A percentile compares a stretch with the other conserved stretches of the same genome.
These are phyloP conservation scores for Belonocnema kinseyi DNA, from an alignment of 1,140 invertebrate species.

Conservation along the genomic window DNA sequence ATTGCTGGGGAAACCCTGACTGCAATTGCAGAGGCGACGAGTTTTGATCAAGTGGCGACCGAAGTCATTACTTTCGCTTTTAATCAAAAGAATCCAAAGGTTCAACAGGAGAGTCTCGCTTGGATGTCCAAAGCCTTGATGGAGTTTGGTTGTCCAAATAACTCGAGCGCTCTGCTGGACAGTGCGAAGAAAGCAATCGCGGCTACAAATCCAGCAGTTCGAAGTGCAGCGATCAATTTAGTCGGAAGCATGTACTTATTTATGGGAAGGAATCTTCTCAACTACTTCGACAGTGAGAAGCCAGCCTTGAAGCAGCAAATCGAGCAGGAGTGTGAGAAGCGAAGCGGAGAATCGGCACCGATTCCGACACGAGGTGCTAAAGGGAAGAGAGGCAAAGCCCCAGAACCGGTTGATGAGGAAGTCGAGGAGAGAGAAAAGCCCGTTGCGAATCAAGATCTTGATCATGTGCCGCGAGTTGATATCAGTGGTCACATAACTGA, in stretches of 20 bases:
- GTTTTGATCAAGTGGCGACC: constrained; percentile 84
- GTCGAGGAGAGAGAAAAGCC: constrained; percentile 74
- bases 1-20: constrained; percentile 84
- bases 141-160: constrained; percentile 90
- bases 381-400: constrained; percentile 63
- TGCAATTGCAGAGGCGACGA: constrained; percentile 85
- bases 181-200: constrained; percentile 89
- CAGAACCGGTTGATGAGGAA: constrained; percentile 73
- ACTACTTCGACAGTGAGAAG: constrained; percentile 92
- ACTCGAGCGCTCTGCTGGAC: constrained; percentile 87
- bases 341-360: constrained; percentile 80
- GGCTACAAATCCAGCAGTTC: constrained; percentile 89
- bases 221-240: constrained; percentile 83
- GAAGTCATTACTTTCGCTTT: constrained; percentile 86
- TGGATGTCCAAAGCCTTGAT: constrained; percentile 87
- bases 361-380: constrained; percentile 81
- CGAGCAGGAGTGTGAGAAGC: constrained; percentile 91
- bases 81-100: constrained; percentile 93
- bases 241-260: constrained; percentile 87
- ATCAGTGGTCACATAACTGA: constrained; percentile 92
- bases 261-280: constrained; percentile 84
- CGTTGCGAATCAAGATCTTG: constrained; percentile 73
- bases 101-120: constrained; percentile 88
- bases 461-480: constrained; percentile 86
- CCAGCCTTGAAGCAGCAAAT: constrained; percentile 90